Evolutionary conservation across 2,888 invertebrate species (phyloP).

Genomic region (Xestia xanthographa): DNA sequence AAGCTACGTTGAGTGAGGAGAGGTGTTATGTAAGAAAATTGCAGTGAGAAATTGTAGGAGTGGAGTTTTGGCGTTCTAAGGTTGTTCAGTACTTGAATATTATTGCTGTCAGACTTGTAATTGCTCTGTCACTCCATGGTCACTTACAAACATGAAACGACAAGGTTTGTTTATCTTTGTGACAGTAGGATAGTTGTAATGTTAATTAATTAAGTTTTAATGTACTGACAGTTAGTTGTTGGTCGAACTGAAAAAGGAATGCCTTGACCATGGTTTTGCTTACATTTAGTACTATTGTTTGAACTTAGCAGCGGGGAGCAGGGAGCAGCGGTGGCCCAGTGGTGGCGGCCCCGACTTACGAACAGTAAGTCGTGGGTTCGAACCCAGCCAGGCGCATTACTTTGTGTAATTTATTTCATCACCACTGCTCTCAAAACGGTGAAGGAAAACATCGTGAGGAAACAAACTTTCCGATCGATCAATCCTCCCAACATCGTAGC

Average conservation of each 20-base stretch:
- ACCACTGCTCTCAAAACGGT: too few relatives aligned
- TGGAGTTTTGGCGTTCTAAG: not conserved
- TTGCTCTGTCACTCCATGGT: not conserved
- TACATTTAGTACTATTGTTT: too few relatives aligned
- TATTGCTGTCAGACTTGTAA: not conserved
- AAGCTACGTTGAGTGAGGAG: constrained; percentile 41
- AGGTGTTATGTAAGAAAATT: constrained; percentile 13
- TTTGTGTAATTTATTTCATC: too few relatives aligned
- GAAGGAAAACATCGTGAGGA: too few relatives aligned
- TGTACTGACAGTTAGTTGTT: not conserved
- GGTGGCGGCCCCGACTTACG: too few relatives aligned
- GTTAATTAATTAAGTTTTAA: not conserved
- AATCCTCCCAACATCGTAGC: not conserved
- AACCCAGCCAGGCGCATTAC: too few relatives aligned
- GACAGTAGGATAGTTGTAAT: not conserved
- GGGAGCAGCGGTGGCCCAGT: too few relatives aligned
- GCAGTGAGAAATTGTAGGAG: not conserved
- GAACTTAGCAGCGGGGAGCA: too few relatives aligned
- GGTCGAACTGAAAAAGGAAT: too few relatives aligned
- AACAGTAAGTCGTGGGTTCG: too few relatives aligned
- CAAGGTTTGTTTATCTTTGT: not conserved
- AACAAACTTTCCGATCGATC: constrained; percentile 7
- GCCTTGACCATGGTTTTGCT: too few relatives aligned
- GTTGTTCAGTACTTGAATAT: not conserved
- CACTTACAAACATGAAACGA: not conserved